Evolutionary conservation across 2,888 invertebrate species (phyloP), one percentile per base, ranked within the genome.

Genomic region (Cosmia pyralina): DNA sequence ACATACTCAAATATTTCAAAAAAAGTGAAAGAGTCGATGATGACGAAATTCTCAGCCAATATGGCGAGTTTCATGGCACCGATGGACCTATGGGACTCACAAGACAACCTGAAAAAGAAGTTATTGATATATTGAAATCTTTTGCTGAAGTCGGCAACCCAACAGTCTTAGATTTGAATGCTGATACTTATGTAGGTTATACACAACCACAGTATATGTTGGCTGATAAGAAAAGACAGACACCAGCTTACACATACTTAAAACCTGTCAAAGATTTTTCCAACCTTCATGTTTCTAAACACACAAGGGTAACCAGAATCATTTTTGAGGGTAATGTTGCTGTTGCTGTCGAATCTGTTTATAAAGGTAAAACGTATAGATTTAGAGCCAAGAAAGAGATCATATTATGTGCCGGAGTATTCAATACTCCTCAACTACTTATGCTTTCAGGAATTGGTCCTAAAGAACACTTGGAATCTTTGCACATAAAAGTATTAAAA

Each of bases 361-460:
- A 63, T 13, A 34, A 79, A 19, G 78, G 71, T 7, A 50, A 76
- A 38, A 79, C 13, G 0, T 83, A 74, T 48, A 79, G 10, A 52
- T 34, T 85, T 0, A 70, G 67, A 59, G 85, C 85, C 4, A 77
- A 28, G 0, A 85, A 80, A 68, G 85, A 85, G 44, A 41, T 86
- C 3, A 83, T 86, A 41, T 0, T 85, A 38, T 53, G 72, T 15
- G 85, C 81, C 0, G 84, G 84, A 58, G 78, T 67, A 8, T 84
- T 72, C 28, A 81, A 79, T 41, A 79, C 81, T 59, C 83, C 85
- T 38, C 78, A 85, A 52, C 1, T 84, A 38, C 67, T 84, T 0
- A 80, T 82, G 83, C 67, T 84, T 1, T 85, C 84, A 5, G 84
- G 84, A 1, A 69, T 85, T 34, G 85, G 85, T 13, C 83, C 65